Evolutionary conservation across 2,888 invertebrate genomes (phyloP).

Genomic region (Thyatira batis): DNA sequence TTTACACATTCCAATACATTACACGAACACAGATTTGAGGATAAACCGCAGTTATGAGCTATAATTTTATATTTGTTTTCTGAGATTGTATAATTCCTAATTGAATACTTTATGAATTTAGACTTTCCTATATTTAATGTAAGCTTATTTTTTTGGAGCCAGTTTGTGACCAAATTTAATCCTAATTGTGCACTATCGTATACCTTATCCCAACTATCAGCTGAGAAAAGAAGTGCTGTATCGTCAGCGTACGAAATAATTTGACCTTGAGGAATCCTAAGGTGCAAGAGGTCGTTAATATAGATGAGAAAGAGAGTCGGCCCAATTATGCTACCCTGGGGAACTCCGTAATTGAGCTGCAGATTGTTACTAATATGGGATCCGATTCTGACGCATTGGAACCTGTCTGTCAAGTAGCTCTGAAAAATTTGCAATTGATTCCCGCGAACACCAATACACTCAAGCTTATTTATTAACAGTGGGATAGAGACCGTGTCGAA

Average conservation of each 20-base stretch:
- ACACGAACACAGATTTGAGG: neutral
- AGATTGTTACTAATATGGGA: neutral
- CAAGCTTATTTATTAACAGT: conserved; percentile 6
- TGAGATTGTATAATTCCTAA: no score
- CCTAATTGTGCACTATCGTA: conserved; percentile 5
- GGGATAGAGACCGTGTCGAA: no score
- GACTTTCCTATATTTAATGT: conserved; percentile 9
- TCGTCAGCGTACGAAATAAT: conserved; percentile 13
- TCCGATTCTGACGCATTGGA: conserved; percentile 9
- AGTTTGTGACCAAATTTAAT: neutral
- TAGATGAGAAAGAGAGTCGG: conserved; percentile 10
- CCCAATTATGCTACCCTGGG: conserved; percentile 13
- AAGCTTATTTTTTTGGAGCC: conserved; percentile 10
- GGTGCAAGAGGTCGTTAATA: conserved; percentile 10
- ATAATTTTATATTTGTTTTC: no score
- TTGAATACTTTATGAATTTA: neutral
- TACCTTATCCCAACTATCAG: conserved; percentile 5
- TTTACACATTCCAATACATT: neutral
- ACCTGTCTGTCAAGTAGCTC: conserved; percentile 7
- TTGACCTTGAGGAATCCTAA: neutral
- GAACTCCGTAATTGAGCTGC: conserved; percentile 6
- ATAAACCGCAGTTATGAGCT: no score
- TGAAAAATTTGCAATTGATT: conserved; percentile 3
- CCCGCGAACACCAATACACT: conserved; percentile 10
- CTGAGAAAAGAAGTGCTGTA: conserved; percentile 11